Evolutionary conservation across 2,888 invertebrate genomes (phyloP).

Genomic region (Heliconius hortense): DNA sequence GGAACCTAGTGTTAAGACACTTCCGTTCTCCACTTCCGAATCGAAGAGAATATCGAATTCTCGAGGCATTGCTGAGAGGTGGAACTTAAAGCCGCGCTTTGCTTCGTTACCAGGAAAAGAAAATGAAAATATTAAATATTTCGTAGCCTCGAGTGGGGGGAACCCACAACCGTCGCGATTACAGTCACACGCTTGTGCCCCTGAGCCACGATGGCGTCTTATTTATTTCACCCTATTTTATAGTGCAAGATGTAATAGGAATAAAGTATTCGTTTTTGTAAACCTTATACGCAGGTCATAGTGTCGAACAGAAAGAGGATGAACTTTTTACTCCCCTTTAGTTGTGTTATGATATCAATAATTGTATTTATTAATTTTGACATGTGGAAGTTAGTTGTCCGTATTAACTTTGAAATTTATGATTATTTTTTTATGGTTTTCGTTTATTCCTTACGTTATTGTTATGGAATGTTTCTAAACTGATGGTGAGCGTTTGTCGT

Average conservation of each 20-base stretch:
- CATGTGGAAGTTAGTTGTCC: background rate
- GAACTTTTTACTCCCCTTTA: background rate
- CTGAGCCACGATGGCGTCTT: too few species aligned
- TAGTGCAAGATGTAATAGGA: background rate
- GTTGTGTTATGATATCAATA: constrained; percentile 9
- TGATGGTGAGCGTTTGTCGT: background rate
- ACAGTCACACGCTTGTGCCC: too few species aligned
- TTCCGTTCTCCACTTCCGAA: too few species aligned
- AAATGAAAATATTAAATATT: too few species aligned
- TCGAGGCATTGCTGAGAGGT: too few species aligned
- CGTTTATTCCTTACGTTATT: constrained; percentile 2
- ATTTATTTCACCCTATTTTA: background rate
- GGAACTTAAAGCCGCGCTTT: too few species aligned
- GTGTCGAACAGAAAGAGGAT: constrained; percentile 23
- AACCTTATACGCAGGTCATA: constrained; percentile 24
- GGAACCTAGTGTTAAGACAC: too few species aligned
- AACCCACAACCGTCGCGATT: too few species aligned
- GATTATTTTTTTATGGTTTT: background rate
- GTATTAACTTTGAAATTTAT: background rate
- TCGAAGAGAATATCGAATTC: too few species aligned
- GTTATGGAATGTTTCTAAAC: background rate
- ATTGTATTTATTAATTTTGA: constrained; percentile 7
- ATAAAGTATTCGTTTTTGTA: background rate
- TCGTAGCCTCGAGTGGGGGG: too few species aligned
- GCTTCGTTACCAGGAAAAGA: too few species aligned